Base-by-base conservation (phyloP, 2,888 invertebrate genomes). In the Ctenicera cuprea region DNA sequence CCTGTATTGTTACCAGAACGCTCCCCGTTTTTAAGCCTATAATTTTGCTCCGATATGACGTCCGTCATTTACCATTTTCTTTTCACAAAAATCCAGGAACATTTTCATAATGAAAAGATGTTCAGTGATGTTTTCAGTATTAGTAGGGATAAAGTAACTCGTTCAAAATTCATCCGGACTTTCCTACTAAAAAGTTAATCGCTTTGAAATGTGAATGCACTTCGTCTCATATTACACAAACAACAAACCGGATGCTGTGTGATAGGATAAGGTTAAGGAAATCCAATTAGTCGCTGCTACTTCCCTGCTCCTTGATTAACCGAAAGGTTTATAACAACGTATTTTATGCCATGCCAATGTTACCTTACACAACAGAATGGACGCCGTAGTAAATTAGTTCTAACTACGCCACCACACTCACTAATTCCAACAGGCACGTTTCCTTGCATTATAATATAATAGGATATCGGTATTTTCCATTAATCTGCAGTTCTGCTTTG, bases 291-390 rank as follows among this genome's bases (percentile, higher is more conserved):
- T 48, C 69, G 14, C 26, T 7, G 26, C 62, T 61, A 50, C 50
- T 62, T 50, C 62, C 50, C 62, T 62, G 62, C 43, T 69, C 50
- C 68, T 62, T 61, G 69, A 69, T 69, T 69, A 69, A 69, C 62
- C 52, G 41, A 69, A 69, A 69, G 69, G 69, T 62, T 65, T 52
- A 45, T 38, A 50, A 65, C 52, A 52, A 65, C 33, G 52, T 50
- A 65, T 52, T 65, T 65, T 65, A 50, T 52, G 64, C 37, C 14
- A 64, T 48, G 37, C 50, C 64, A 43, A 41, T 20, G 41, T 38
- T 41, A 62, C 62, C 43, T 45, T 30, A 65, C 48, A 52, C 45
- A 26, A n/a, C 2, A 22, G 62, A 62, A 43, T 43, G 43, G 26
- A 14, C 22, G 41, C 26, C 16, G 43, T 38, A 22, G 54, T 30